Percentiles rank a stretch among this genome's conserved stretches.
phyloP scores from a whole-genome alignment of 2,113 vertebrate species.

The Stegostoma tigrinum region DNA sequence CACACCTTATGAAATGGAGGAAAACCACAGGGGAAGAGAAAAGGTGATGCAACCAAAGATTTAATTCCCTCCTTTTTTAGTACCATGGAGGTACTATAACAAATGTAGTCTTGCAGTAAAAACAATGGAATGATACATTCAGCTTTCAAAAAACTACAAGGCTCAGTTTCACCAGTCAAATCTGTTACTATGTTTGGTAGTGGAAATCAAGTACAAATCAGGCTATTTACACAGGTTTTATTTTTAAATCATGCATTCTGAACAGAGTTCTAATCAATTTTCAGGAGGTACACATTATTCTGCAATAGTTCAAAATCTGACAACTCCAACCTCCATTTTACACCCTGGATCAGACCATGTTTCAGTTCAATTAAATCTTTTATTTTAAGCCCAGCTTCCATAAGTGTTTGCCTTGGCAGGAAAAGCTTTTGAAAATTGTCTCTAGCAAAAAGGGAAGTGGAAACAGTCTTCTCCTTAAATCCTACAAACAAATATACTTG shows the following conservation, averaged over 20 bases:
- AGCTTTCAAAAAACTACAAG: constrained; percentile 28
- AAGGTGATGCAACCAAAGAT: not conserved
- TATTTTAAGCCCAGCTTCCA: not conserved
- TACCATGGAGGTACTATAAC: not conserved
- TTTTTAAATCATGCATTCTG: not conserved
- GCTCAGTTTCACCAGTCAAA: constrained; percentile 19
- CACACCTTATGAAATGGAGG: constrained; percentile 30
- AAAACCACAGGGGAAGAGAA: not conserved
- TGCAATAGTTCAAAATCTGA: not conserved
- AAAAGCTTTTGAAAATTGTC: not conserved
- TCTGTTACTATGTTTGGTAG: not conserved
- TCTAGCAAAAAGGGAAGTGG: not conserved
- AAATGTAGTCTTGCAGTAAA: constrained; percentile 25
- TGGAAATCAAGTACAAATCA: constrained; percentile 17
- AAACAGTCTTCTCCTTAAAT: not conserved
- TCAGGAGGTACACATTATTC: constrained; percentile 11
- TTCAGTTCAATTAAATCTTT: constrained; percentile 19
- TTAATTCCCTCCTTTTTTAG: not conserved
- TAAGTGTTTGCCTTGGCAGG: not conserved
- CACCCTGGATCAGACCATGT: not conserved
- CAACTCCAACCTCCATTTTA: constrained; percentile 19
- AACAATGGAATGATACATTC: constrained; percentile 33
- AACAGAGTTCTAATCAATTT: constrained; percentile 3
- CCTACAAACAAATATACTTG: not conserved
- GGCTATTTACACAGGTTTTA: constrained; percentile 28